phyloP scores from a whole-genome alignment of 2,888 invertebrate genomes.

The Microctonus hyperodae region DNA sequence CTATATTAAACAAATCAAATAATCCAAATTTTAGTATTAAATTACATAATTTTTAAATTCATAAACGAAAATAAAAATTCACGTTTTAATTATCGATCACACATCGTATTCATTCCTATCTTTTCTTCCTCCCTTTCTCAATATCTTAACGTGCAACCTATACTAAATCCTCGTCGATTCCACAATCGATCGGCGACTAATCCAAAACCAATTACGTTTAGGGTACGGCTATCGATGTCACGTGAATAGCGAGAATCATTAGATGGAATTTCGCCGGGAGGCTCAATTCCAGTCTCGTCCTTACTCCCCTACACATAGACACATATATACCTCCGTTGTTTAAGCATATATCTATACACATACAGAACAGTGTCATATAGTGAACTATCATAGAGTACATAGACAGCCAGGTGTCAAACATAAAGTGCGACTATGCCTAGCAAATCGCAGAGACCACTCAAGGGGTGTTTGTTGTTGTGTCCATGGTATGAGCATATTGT shows the following conservation, averaged over 20 bases:
- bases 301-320: not conserved
- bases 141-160: not conserved
- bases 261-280: constrained; percentile 16
- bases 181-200: constrained; percentile 13
- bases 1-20: no score
- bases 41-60: no score
- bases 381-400: not conserved
- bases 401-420: constrained; percentile 1
- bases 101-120: no score
- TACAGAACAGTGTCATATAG: no score
- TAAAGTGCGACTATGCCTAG: constrained; percentile 7
- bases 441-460: not conserved
- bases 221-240: constrained; percentile 4
- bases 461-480: constrained; percentile 1
- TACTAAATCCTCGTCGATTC: constrained; percentile 20
- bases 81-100: no score
- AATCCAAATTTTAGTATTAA: no score
- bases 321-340: no score
- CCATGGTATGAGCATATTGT: constrained; percentile 1
- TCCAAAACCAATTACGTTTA: constrained; percentile 22
- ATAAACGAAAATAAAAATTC: no score
- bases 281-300: not conserved
- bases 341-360: not conserved
- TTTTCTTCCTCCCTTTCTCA: not conserved
- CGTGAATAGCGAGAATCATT: constrained; percentile 19